Conservation (phyloP, 2,113 vertebrate genomes). For the Haemorhous mexicanus region DNA sequence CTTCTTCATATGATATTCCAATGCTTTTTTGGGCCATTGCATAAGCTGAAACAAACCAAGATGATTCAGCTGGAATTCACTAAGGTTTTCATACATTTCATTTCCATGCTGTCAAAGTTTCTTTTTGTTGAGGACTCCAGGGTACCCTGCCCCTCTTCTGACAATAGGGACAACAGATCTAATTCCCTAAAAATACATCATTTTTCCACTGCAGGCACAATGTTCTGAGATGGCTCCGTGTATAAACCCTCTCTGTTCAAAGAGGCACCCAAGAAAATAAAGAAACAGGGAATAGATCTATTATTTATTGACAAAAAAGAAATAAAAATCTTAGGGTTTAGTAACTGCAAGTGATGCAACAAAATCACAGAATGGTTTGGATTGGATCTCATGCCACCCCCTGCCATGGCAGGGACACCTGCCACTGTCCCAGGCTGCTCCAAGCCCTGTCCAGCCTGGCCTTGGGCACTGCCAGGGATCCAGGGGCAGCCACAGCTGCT, state of each 20-base stretch:
- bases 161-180: background rate
- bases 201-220: background rate
- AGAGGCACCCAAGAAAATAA: background rate
- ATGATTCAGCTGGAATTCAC: background rate
- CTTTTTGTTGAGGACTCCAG: background rate
- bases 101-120: background rate
- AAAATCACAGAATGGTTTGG: background rate
- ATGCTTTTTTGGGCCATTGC: background rate
- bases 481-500: background rate
- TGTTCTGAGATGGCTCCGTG: background rate
- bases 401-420: background rate
- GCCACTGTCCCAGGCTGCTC: rapidly evolving
- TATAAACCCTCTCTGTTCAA: background rate
- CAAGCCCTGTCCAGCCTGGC: rapidly evolving
- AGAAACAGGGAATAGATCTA: background rate
- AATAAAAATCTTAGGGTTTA: background rate
- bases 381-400: rapidly evolving
- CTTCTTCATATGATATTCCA: background rate
- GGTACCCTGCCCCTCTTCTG: background rate
- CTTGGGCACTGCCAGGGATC: background rate
- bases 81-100: background rate
- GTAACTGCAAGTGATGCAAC: background rate
- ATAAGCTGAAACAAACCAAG: background rate
- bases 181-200: background rate
- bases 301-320: background rate